Base-by-base conservation (phyloP, 2,888 invertebrate genomes). In the Folsomia candida region DNA sequence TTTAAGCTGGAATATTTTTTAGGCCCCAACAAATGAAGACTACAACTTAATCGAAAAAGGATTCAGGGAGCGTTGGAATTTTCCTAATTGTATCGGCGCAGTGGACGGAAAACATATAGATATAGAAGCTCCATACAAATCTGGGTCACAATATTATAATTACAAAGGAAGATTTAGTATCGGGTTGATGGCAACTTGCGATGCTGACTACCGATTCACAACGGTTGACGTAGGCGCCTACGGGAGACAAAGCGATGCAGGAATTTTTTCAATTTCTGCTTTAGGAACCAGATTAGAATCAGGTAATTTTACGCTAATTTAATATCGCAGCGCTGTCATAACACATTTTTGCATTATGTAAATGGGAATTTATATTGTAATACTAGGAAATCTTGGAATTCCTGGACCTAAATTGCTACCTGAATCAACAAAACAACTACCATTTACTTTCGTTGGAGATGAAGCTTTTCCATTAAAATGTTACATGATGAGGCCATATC, bases 361-460 rank as follows among this genome's bases (percentile, higher is more conserved):
- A 37, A 26, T 22, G 18, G 37, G 2, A 4, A 18, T 26, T 11
- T n/a, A n/a, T n/a, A 25, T 27, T 3, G 20, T 25, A 22, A n/a
- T n/a, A n/a, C n/a, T 51, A 58, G 65, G 68, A 26, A 28, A 22
- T 9, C 14, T 59, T 18, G 54, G 61, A 9, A 6, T 60, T 26
- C 68, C 68, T 2, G 25, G 26, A 27, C 64, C 66, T 11, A 24
- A 61, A 24, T 20, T 28, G 20, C 20, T 75, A 14, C 63, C 70
- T 3, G 9, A 25, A 1, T 64, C 61, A 9, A 20, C 51, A 11
- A 37, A 9, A 0, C 18, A 18, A 4, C 26, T 70, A 11, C 73
- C 75, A 14, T 68, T 57, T 25, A 22, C 61, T 20, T 66, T 76
- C 22, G 58, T 75, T 0, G 75, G 67, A 28, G 78, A 78, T n/a